phyloP scores from a whole-genome alignment of 2,797 vertebrate species.

The Chiloscyllium punctatum region DNA sequence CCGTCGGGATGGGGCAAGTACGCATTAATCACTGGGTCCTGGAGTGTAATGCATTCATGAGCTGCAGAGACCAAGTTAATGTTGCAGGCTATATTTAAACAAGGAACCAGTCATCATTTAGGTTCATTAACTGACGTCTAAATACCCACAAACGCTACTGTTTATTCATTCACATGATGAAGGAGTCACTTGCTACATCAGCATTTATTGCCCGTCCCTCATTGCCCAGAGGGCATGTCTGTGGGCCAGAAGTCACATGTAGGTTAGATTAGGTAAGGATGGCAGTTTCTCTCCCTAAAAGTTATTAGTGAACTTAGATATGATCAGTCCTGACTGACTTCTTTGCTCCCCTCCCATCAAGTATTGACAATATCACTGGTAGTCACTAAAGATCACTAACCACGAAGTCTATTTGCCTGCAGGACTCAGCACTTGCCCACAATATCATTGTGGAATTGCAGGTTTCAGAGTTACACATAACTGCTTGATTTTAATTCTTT shows the following conservation, averaged over 20 bases:
- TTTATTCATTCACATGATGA: too few species aligned
- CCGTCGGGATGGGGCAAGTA: background rate
- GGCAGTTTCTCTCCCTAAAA: too few species aligned
- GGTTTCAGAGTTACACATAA: background rate
- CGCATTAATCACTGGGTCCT: slow-evolving; percentile 14
- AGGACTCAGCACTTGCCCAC: background rate
- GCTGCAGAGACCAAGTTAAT: background rate
- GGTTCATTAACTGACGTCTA: background rate
- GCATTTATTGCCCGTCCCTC: too few species aligned
- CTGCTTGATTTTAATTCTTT: background rate
- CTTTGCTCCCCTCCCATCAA: background rate
- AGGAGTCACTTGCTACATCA: too few species aligned
- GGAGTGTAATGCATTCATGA: background rate
- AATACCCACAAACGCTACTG: too few species aligned
- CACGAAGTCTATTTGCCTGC: background rate
- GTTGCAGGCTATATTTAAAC: background rate
- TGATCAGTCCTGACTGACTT: background rate
- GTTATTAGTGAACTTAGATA: too few species aligned
- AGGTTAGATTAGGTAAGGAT: too few species aligned
- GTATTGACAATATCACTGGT: background rate
- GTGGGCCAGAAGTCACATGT: too few species aligned
- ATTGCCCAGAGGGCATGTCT: too few species aligned
- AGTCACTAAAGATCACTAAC: background rate
- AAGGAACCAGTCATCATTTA: background rate
- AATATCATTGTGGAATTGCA: background rate